Percentiles rank a stretch among this genome's conserved stretches.
phyloP scores from a whole-genome alignment of 2,797 vertebrate genomes.

The Orestias chungarensis region DNA sequence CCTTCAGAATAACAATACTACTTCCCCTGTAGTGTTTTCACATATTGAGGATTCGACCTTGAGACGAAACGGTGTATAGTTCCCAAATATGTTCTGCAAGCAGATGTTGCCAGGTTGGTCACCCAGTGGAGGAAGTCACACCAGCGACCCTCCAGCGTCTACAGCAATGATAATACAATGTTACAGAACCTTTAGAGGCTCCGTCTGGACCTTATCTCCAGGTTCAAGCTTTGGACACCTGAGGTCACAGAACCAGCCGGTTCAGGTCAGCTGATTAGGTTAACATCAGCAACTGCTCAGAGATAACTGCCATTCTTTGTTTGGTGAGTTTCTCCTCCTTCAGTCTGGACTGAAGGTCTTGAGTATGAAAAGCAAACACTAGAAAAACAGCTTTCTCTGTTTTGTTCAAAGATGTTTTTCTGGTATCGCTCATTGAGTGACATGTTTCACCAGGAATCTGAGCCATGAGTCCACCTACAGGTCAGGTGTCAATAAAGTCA shows the following conservation, averaged over 20 bases:
- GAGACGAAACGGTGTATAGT: background rate
- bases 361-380: background rate
- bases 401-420: too few relatives aligned
- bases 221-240: background rate
- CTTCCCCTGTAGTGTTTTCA: slow-evolving; percentile 31
- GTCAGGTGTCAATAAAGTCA: too few relatives aligned
- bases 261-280: background rate
- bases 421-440: too few relatives aligned
- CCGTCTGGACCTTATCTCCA: too few relatives aligned
- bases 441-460: too few relatives aligned
- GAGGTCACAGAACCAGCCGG: background rate
- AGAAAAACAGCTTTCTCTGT: background rate
- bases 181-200: background rate
- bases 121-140: background rate
- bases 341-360: background rate
- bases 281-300: background rate
- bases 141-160: background rate
- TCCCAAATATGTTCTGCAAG: background rate
- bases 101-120: background rate
- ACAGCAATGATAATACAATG: background rate
- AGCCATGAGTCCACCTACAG: too few relatives aligned
- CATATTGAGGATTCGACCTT: slow-evolving; percentile 3
- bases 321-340: background rate
- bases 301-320: background rate
- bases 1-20: slow-evolving; percentile 46